These are phyloP conservation scores for Hydrotaea cyrtoneurina DNA, from an alignment of 2,888 invertebrate genomes.

Conservation along the genomic window DNA sequence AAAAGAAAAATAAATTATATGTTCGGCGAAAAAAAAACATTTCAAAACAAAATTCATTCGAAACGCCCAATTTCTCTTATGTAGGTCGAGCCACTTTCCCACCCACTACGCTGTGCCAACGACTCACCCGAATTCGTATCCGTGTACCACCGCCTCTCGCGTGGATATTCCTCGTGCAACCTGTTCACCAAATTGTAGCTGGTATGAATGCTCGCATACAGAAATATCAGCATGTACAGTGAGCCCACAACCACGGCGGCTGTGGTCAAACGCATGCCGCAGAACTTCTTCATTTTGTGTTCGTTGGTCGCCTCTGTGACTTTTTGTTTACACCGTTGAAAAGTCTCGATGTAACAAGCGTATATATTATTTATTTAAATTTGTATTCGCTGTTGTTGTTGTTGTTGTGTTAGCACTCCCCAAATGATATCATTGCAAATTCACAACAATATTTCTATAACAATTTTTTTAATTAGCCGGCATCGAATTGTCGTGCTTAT, in stretches of 20 bases:
- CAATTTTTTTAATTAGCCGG: background rate
- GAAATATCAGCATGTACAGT: background rate
- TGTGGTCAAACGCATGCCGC: background rate
- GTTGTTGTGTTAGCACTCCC: background rate
- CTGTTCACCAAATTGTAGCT: background rate
- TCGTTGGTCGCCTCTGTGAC: background rate
- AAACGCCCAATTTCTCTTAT: no score
- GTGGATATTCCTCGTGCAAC: background rate
- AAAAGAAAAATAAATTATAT: no score
- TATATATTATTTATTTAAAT: no score
- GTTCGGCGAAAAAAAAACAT: no score
- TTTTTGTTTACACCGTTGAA: background rate
- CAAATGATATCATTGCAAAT: background rate
- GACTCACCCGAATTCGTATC: background rate
- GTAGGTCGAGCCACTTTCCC: no score
- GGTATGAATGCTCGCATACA: slow-evolving; percentile 28
- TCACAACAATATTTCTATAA: background rate
- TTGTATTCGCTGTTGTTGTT: background rate
- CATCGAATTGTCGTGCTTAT: background rate
- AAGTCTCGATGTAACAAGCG: background rate
- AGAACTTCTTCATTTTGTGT: background rate
- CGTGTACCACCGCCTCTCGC: background rate
- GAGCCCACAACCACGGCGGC: background rate
- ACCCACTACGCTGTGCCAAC: no score
- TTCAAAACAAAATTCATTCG: no score